phyloP scores from a whole-genome alignment of 2,113 vertebrate genomes.

The Syngnathoides biaculeatus region DNA sequence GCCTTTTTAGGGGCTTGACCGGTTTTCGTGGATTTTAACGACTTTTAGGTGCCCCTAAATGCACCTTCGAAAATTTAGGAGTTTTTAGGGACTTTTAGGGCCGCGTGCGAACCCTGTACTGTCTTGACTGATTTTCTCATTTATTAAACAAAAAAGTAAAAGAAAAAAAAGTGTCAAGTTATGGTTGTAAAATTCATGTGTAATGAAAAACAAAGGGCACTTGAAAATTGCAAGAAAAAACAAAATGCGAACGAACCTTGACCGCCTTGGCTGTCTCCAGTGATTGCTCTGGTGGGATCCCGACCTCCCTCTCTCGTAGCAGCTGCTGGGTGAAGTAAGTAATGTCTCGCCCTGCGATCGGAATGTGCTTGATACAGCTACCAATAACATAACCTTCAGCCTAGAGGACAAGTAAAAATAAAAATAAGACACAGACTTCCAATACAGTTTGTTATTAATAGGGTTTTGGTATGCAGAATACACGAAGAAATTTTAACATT shows the following conservation, averaged over 20 bases:
- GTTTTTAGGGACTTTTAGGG: too few relatives aligned
- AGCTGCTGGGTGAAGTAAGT: constrained; percentile 98
- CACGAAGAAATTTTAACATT: not conserved
- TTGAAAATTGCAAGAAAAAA: too few relatives aligned
- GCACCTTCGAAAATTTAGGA: too few relatives aligned
- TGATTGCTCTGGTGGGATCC: constrained; percentile 96
- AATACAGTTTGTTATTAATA: not conserved
- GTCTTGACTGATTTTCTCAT: not conserved
- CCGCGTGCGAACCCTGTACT: too few relatives aligned
- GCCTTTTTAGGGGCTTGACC: too few relatives aligned
- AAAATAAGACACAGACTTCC: not conserved
- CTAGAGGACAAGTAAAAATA: constrained; percentile 51
- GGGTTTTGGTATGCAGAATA: not conserved
- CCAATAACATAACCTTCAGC: constrained; percentile 98
- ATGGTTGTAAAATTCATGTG: not conserved
- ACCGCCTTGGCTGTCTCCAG: constrained; percentile 97
- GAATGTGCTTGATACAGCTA: constrained; percentile 99
- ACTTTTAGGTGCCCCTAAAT: too few relatives aligned
- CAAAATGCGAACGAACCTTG: constrained; percentile 76
- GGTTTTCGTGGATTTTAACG: too few relatives aligned
- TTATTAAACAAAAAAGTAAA: not conserved
- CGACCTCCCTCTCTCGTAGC: constrained; percentile 93
- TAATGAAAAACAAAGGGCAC: not conserved
- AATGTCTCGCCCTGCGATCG: constrained; percentile 96
- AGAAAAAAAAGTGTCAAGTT: not conserved